phyloP scores from a whole-genome alignment of 2,113 vertebrate species.

The Tangachromis dhanisi region DNA sequence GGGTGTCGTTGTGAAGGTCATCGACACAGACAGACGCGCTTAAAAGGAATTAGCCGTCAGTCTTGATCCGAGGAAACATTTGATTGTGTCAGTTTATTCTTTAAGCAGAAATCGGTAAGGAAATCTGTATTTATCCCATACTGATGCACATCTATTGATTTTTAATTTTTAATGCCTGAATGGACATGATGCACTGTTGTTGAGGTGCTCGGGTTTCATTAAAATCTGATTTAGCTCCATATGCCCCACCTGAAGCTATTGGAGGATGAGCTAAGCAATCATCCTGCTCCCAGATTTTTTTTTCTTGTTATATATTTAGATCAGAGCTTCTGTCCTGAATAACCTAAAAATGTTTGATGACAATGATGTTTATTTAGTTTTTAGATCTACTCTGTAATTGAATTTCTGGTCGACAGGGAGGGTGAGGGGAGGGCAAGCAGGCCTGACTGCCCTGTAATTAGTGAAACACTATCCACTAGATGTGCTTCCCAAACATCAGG shows the following conservation, averaged over 20 bases:
- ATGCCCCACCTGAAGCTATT: not conserved
- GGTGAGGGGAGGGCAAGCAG: not conserved
- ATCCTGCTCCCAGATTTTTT: not conserved
- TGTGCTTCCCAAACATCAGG: slow-evolving; percentile 17
- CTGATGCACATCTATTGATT: not conserved
- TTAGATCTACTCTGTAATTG: slow-evolving; percentile 22
- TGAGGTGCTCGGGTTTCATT: not conserved
- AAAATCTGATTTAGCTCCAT: not conserved
- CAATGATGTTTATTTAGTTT: not conserved
- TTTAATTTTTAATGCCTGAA: not conserved
- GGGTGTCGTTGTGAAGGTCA: not conserved
- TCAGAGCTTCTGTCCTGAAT: not conserved
- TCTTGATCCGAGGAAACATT: not conserved
- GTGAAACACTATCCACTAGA: not conserved
- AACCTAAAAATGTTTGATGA: not conserved
- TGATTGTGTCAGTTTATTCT: not conserved
- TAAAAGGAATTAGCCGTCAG: not conserved
- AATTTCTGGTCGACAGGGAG: not conserved
- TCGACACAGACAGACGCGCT: not conserved
- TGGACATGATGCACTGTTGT: not conserved
- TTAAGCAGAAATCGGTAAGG: not conserved
- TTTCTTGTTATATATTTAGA: not conserved
- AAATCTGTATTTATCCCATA: not conserved
- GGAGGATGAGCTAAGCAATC: not conserved
- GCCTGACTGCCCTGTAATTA: slow-evolving; percentile 28